Evolutionary conservation across 2,113 vertebrate species (phyloP), one percentile per base, ranked within the genome.

Genomic region (Pygoscelis adeliae): DNA sequence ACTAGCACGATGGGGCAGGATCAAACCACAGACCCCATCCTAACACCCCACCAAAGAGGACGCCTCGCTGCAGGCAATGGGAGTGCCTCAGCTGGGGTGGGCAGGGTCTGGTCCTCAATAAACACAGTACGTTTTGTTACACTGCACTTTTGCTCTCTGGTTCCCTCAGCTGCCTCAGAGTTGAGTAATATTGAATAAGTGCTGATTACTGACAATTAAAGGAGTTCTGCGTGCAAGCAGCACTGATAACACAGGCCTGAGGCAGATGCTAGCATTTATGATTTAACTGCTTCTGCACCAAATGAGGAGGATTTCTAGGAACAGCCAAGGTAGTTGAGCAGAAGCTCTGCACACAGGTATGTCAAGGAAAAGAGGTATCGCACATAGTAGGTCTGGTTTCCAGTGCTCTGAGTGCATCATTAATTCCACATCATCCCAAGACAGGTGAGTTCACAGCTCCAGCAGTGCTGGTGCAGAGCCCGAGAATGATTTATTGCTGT

Each of bases 61-160:
- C 6, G 2, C 13, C 23, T 21, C 0, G 0, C 27, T 40, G 17
- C 2, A 2, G 25, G 47, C 78, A 65, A 14, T 5, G 26, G 32
- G 25, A 65, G 19, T 5, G 40, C 7, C 44, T 46, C 29, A 58
- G 16, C 16, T 44, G 62, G 25, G 77, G 18, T 2, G 3, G 32
- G 72, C 38, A 55, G 81, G 23, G 10, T 72, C 34, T 30, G 27
- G 6, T 32, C 49, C 78, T 84, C 38, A 21, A 3, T 53, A 76
- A 69, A 66, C 49, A 58, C 21, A 38, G 2, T 6, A 4, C 0
- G 0, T 29, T 84, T 72, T 44, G 4, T 15, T 69, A 20, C 0
- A 2, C 15, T 88, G 29, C 23, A 18, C 2, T 0, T 38, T 49
- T 13, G 53, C 18, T 74, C 30, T 72, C 5, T 11, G 14, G 9